phyloP scores from a whole-genome alignment of 2,113 vertebrate species.

The Nothocercus nigrocapillus region DNA sequence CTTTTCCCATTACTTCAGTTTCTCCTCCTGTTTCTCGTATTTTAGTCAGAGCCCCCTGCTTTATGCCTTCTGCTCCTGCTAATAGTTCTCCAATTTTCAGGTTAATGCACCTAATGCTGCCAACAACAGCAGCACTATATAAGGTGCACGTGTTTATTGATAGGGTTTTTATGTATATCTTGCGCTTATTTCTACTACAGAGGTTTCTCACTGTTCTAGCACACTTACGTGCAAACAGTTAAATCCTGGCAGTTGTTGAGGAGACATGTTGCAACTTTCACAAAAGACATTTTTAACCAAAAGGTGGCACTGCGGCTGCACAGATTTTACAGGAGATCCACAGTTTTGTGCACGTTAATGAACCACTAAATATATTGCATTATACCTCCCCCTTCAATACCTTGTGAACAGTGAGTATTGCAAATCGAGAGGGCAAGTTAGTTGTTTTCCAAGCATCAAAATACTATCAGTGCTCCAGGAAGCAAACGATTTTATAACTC shows the following conservation, averaged over 20 bases:
- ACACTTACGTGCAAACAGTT: not conserved
- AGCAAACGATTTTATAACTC: not conserved
- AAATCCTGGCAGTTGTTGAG: not conserved
- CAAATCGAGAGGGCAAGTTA: not conserved
- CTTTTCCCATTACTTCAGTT: not conserved
- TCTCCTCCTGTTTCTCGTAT: not conserved
- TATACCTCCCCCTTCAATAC: not conserved
- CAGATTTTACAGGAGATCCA: not conserved
- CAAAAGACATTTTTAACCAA: conserved; percentile 67
- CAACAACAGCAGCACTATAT: not conserved
- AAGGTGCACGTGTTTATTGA: not conserved
- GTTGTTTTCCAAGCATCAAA: not conserved
- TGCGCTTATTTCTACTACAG: not conserved
- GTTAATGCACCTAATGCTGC: not conserved
- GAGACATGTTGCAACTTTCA: not conserved
- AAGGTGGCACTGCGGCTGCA: conserved; percentile 81
- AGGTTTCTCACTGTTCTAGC: not conserved
- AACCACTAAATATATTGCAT: fast-evolving
- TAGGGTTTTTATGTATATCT: not conserved
- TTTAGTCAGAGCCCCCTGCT: not conserved
- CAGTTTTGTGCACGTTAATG: not conserved
- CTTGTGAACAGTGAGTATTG: not conserved
- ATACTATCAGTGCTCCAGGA: not conserved
- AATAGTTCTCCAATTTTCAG: not conserved
- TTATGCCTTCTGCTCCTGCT: not conserved